Conservation (phyloP, 2,113 vertebrate genomes). For the Oenanthe oenanthe region DNA sequence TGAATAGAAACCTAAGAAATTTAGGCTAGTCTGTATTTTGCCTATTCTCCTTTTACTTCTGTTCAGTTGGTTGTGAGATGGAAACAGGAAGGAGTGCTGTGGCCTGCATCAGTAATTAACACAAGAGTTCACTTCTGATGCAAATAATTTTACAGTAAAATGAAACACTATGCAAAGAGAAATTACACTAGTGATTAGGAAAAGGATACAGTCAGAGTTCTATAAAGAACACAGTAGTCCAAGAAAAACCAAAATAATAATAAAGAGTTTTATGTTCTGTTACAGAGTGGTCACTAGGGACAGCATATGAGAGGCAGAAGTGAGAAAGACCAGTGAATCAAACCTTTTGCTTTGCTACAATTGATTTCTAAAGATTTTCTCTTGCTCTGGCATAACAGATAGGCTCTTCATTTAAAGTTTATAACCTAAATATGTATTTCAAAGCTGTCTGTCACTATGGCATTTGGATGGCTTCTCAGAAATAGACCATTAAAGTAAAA, state of each 20-base stretch:
- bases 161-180: neutral
- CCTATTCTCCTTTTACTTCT: neutral
- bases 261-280: neutral
- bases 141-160: neutral
- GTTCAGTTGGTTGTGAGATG: neutral
- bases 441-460: neutral
- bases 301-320: neutral
- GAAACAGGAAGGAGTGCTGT: neutral
- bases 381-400: neutral
- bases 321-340: neutral
- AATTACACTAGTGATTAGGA: neutral
- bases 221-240: neutral
- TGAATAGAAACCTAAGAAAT: neutral
- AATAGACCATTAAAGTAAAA: neutral
- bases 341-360: neutral
- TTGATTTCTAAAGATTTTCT: neutral
- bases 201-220: neutral
- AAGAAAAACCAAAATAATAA: neutral
- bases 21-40: neutral
- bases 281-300: neutral
- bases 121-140: neutral
- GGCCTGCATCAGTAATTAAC: neutral
- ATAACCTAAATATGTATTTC: neutral
- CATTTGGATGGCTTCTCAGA: neutral
- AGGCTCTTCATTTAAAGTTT: neutral